These are phyloP conservation scores for Siniperca scherzeri DNA, from an alignment of 2,797 vertebrate genomes.

Conservation along the genomic window DNA sequence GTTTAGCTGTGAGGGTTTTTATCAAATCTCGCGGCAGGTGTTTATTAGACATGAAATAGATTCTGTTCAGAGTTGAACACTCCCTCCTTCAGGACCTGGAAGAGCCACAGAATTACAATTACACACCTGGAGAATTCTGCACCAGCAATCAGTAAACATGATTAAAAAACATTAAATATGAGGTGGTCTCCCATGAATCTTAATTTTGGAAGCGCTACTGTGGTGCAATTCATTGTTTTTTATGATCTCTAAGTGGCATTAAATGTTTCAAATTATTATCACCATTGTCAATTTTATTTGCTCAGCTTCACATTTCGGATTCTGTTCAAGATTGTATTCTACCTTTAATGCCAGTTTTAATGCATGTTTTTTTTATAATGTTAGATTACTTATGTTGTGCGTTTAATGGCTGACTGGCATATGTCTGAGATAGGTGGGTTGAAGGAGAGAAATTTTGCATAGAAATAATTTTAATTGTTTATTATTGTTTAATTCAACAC, in stretches of 20 bases:
- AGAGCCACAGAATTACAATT: constrained; percentile 78
- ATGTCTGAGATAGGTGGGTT: background rate
- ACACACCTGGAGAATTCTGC: constrained; percentile 80
- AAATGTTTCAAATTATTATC: constrained; percentile 45
- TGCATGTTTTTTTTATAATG: background rate
- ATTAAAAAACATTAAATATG: constrained; percentile 78
- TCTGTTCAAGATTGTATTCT: background rate
- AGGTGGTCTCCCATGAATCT: constrained; percentile 63
- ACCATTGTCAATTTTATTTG: constrained; percentile 35
- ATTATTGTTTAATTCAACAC: background rate
- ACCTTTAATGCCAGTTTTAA: background rate
- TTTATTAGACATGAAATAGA: constrained; percentile 75
- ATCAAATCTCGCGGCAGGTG: constrained; percentile 61
- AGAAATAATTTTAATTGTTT: background rate
- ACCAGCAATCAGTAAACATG: constrained; percentile 74
- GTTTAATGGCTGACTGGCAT: background rate
- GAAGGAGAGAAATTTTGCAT: background rate
- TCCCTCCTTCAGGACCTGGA: constrained; percentile 63
- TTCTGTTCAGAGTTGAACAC: constrained; percentile 71
- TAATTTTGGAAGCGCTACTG: constrained; percentile 44
- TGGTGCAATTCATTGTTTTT: constrained; percentile 46
- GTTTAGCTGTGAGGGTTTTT: constrained; percentile 49
- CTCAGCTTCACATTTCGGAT: constrained; percentile 29
- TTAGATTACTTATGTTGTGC: background rate
- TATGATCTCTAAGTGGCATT: constrained; percentile 34